These are phyloP conservation scores for Haliclona indistincta DNA, from an alignment of 37 sponge, comb jelly and placozoan genomes.

Conservation along the genomic window DNA sequence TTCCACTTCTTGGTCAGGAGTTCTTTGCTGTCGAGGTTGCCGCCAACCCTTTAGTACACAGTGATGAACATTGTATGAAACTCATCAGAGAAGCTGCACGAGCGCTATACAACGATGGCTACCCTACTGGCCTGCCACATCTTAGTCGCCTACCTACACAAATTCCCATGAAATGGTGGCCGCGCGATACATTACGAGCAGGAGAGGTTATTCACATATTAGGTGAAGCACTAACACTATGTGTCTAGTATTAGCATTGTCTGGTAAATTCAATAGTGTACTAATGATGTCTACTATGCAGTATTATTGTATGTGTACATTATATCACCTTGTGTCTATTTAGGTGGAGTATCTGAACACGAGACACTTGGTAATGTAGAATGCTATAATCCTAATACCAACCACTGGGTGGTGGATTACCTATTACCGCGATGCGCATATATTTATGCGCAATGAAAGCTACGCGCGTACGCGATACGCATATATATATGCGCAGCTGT, in stretches of 20 bases:
- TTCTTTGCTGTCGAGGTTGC: slow-evolving; percentile 91
- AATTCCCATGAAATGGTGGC: slow-evolving; percentile 94
- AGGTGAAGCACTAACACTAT: slow-evolving; percentile 26
- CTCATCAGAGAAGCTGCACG: slow-evolving; percentile 81
- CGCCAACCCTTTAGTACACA: slow-evolving; percentile 75
- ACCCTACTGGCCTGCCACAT: slow-evolving; percentile 69
- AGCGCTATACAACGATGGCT: slow-evolving; percentile 68
- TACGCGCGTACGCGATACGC: too few species aligned
- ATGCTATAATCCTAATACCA: slow-evolving; percentile 78
- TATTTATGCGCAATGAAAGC: too few species aligned
- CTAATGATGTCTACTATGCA: too few species aligned
- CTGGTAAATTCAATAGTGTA: too few species aligned
- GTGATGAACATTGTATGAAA: slow-evolving; percentile 77
- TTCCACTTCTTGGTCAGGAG: slow-evolving; percentile 79
- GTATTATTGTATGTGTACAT: background rate
- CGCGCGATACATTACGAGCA: slow-evolving; percentile 74
- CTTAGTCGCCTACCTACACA: slow-evolving; percentile 73
- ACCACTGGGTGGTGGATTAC: slow-evolving; percentile 84
- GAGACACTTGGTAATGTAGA: slow-evolving; percentile 90
- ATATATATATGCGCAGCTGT: too few species aligned
- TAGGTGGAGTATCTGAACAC: slow-evolving; percentile 85
- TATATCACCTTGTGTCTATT: background rate
- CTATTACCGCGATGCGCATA: too few species aligned
- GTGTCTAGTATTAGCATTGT: background rate
- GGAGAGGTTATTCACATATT: slow-evolving; percentile 91